Base-by-base conservation (phyloP, 1,140 invertebrate species). In the Drosophila pectinifera region DNA sequence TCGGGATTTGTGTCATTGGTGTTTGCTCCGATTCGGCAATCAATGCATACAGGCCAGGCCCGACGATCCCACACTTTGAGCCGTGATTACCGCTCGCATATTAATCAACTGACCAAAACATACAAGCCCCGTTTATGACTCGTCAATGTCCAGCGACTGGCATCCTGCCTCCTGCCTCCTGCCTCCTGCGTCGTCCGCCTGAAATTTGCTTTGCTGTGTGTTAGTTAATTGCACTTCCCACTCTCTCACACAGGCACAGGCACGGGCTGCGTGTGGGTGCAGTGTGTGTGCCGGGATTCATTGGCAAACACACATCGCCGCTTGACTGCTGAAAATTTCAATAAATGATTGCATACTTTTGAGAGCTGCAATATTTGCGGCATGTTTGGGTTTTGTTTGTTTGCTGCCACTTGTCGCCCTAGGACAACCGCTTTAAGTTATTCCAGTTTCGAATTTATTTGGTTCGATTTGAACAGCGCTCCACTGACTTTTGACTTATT, bases 31-130 rank as follows among this genome's bases (percentile, higher is more conserved):
- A 67, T 53, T 56, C 34, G 56, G 73, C 81, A 84, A 80, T 73
- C 65, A 80, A 53, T 53, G 72, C 51, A 67, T 20, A 62, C 34
- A 65, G 22, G 20, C 20, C 39, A 31, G 55, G 39, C 39, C 16
- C 16, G 16, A 31, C 43, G 20, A 51, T 58, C 56, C 18, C 28
- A 59, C 46, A 36, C 46, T 54, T 54, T 34, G 46, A 62, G 22
- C 10, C 61, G 46, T 48, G 64, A 55, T 42, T 61, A 43, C 51
- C 43, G 70, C 62, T 67, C 49, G 54, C 63, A 73, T 86, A 81
- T 86, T 81, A 85, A 85, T 86, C 78, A 78, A 86, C 62, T 85
- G 82, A 41, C 62, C 67, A 39, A 43, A 57, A 68, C 51, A 76
- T 80, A 56, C 61, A 53, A 78, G 54, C 34, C 39, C 42, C 41